These are phyloP conservation scores for Lacerta bilineata DNA, from an alignment of 2,797 vertebrate genomes.

Conservation along the genomic window DNA sequence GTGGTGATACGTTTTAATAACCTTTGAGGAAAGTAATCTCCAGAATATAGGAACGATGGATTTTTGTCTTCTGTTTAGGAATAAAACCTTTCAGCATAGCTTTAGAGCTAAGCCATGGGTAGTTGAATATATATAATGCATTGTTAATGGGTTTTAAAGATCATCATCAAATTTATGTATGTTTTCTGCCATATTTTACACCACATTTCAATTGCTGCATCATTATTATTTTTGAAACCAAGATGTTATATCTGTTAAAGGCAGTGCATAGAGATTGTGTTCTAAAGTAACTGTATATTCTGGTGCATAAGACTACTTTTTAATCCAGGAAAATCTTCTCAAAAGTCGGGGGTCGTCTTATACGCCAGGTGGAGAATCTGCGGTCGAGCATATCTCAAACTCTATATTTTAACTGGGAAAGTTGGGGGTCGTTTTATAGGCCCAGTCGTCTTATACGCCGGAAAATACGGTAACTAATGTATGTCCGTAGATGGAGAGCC, in stretches of 20 bases:
- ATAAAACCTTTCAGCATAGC: background rate
- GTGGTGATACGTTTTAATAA: constrained; percentile 50
- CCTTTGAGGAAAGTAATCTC: background rate
- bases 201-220: constrained; percentile 7
- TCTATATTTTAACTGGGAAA: no score
- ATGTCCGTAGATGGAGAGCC: constrained; percentile 16
- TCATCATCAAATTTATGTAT: constrained; percentile 13
- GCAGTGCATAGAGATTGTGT: background rate
- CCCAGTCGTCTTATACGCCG: no score
- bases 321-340: no score
- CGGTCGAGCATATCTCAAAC: no score
- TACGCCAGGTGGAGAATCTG: no score
- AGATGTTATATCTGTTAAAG: constrained; percentile 39
- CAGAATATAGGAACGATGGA: constrained; percentile 2
- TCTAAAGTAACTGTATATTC: background rate
- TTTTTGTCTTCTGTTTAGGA: constrained; percentile 39
- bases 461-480: background rate
- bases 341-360: no score
- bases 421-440: no score
- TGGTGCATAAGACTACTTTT: no score
- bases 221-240: constrained; percentile 42
- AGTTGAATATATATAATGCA: constrained; percentile 35
- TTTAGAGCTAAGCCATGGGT: constrained; percentile 32
- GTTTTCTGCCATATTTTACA: constrained; percentile 40
- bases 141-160: constrained; percentile 37